Percentiles rank a stretch among this genome's conserved stretches.
Evolutionary conservation across 2,888 invertebrate genomes (phyloP).

Genomic region (Eupithecia subfuscata): DNA sequence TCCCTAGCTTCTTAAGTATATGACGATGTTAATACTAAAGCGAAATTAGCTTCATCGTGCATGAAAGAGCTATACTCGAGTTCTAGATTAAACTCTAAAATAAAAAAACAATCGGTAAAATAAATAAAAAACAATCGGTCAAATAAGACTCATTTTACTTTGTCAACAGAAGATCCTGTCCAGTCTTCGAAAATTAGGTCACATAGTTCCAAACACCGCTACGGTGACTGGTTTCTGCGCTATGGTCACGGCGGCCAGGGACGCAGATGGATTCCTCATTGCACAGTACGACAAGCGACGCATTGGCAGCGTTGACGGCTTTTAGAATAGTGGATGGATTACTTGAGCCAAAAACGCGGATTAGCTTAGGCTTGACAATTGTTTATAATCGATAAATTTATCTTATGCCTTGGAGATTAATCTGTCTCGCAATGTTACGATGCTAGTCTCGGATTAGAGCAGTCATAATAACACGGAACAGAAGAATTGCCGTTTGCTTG

Average conservation of each 20-base stretch:
- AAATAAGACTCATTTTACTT: not conserved
- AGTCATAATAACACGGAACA: not conserved
- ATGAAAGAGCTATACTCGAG: not conserved
- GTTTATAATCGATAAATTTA: not conserved
- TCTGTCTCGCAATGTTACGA: not conserved
- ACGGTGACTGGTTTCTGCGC: slow-evolving; percentile 6
- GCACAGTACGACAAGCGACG: slow-evolving; percentile 65
- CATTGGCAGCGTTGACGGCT: slow-evolving; percentile 61
- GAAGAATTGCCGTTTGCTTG: not conserved
- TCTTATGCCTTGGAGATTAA: not conserved
- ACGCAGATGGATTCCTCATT: slow-evolving; percentile 57
- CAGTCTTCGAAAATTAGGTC: not conserved
- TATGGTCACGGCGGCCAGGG: slow-evolving; percentile 49
- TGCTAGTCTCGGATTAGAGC: not conserved
- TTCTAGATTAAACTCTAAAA: too few species aligned
- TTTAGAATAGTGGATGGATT: not conserved
- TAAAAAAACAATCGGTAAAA: too few species aligned
- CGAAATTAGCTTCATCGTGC: not conserved
- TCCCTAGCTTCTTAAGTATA: not conserved
- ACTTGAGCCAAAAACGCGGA: not conserved
- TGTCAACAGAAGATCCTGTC: not conserved
- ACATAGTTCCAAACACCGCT: not conserved
- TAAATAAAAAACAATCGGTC: too few species aligned
- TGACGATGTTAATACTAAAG: not conserved
- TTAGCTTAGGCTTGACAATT: not conserved